Base-by-base conservation (phyloP, 2,888 invertebrate genomes). In the Tipula helvola region DNA sequence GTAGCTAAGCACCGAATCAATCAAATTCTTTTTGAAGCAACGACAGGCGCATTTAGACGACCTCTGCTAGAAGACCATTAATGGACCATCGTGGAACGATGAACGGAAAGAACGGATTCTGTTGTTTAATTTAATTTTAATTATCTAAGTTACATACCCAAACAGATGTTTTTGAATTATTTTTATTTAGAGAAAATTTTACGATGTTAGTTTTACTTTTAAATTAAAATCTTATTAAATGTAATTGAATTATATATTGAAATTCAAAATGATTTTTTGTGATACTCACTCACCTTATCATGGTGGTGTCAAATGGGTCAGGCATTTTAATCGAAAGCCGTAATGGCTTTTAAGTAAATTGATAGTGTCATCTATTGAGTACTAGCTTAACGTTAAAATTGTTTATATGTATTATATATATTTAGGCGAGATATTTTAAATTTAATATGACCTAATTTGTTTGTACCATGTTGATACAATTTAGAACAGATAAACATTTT, bases 1-100 rank as follows among this genome's bases (percentile, higher is more conserved):
- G 28, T 85, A 18, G 85, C 85, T 10, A 85, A 85, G 42, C 39
- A 85, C 12, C n/a, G 42, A 28, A 85, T 85, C 44, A 85, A 85
- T 85, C 85, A 85, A 85, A 85, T 85, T 10, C 18, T 85, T 4
- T 85, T 85, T 5, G 85, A 85, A 18, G 85, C 85, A 18, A 85
- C 85, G 5, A 85, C 85, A 42, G 85, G 85, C 0, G 85, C 39
- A 5, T 85, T 42, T 85, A 85, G 71, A 28, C 7, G 71, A 28
- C 28, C 71, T 13, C 28, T 2, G 13, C 13, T 10, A 71, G 71
- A 71, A 28, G 28, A 71, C 3, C 10, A 28, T 18, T 57, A 57
- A 18, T 28, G 10, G 52, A 52, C 0, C 42, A 42, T 39, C 3
- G 39, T n/a, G 28, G 2, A 28, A 44, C 18, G 52, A 16, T 3